Evolutionary conservation across 37 sponge, comb jelly and placozoan species (phyloP), one percentile per base, ranked within the genome.

Genomic region (Crambe crambe): DNA sequence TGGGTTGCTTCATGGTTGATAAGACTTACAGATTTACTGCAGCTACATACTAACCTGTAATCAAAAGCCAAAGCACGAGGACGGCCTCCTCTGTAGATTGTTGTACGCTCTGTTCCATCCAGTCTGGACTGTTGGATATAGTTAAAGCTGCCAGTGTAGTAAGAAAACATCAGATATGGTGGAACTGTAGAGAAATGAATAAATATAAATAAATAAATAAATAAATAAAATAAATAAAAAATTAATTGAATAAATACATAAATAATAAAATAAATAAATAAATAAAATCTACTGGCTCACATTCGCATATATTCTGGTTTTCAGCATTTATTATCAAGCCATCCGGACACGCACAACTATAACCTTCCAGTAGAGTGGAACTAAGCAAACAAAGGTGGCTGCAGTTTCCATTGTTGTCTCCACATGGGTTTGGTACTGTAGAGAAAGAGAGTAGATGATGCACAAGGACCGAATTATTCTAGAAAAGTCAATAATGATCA

Each of bases 351-450:
- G 38, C 80, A 83, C 92, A 91, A 1, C 77, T 58, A 72, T 78
- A 78, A 35, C 73, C 76, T 23, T 1, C 34, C 2, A 41, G n/a
- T 12, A 44, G 29, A 43, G 80, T 61, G 6, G 70, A 35, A 23
- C 79, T 54, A 15, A 71, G 37, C 37, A 93, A 54, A 66, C 93
- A 93, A 20, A 93, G 29, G 57, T 89, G 93, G 56, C 86, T 85
- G 69, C 93, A 93, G 9, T 44, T 60, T 27, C 79, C 79, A 78
- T 78, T 78, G 68, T 78, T 78, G 23, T n/a, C 47, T 5, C 21
- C 44, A 23, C 79, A 78, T 61, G 68, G 47, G 54, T 78, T 78
- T 25, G 42, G 43, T 22, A 44, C 79, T 60, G 66, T 4, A 65
- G 39, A 23, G 8, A 72, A 23, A 30, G n/a, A 68, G 4, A 32